These are phyloP conservation scores for Stenopsyche tienmushanensis DNA, from an alignment of 1,140 invertebrate genomes.

Conservation along the genomic window DNA sequence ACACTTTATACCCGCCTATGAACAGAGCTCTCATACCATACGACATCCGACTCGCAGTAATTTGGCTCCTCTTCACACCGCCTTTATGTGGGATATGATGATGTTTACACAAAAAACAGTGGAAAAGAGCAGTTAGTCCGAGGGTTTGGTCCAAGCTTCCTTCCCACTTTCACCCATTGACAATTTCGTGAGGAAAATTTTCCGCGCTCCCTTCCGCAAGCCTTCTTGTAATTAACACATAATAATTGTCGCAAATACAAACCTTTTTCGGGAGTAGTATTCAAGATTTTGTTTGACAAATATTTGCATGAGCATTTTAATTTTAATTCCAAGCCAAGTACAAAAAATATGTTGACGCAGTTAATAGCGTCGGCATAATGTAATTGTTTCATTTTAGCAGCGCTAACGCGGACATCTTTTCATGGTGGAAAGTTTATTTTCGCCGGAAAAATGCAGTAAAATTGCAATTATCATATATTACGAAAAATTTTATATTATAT, in stretches of 20 bases:
- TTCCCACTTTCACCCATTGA: slow-evolving; percentile 3
- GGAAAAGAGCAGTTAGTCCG: slow-evolving; percentile 24
- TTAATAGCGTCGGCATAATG: too few relatives aligned
- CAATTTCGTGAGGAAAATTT: slow-evolving; percentile 3
- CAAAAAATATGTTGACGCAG: too few relatives aligned
- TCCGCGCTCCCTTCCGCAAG: slow-evolving; percentile 1
- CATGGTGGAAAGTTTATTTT: too few relatives aligned
- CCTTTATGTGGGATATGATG: slow-evolving; percentile 38
- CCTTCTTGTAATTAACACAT: slow-evolving; percentile 35
- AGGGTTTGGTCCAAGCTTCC: slow-evolving; percentile 4
- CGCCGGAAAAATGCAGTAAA: too few relatives aligned
- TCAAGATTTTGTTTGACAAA: not conserved
- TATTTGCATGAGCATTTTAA: too few relatives aligned
- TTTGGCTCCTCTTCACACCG: slow-evolving; percentile 34
- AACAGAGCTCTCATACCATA: not conserved
- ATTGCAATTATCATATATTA: too few relatives aligned
- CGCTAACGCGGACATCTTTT: too few relatives aligned
- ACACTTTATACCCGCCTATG: not conserved
- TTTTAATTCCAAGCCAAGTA: too few relatives aligned
- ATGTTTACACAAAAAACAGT: slow-evolving; percentile 37
- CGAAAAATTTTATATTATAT: too few relatives aligned
- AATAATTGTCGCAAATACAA: slow-evolving; percentile 9
- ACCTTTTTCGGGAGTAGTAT: not conserved
- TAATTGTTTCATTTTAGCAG: too few relatives aligned
- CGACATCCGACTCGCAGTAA: slow-evolving; percentile 32